Evolutionary conservation across 2,797 vertebrate species (phyloP), one percentile per base, ranked within the genome.

Genomic region (Tamandua tetradactyla): DNA sequence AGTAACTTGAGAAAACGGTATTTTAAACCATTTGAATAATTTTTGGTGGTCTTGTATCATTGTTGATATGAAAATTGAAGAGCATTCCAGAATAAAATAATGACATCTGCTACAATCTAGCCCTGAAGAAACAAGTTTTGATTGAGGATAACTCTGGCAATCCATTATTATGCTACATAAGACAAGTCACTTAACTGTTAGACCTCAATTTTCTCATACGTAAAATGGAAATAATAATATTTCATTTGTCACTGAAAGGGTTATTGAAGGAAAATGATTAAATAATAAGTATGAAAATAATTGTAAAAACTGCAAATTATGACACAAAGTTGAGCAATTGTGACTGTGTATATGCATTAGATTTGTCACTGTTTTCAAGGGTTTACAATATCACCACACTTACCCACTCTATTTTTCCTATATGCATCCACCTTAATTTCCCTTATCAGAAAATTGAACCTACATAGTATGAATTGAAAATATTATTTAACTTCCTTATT

Each of bases 1-100:
- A n/a, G n/a, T n/a, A n/a, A n/a, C 37, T 75, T 89, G 25, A 83
- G 44, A 90, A 89, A 66, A 81, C 68, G 69, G 3, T 27, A 55
- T 80, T 92, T 89, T 90, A 94, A 96, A 62, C 59, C 57, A 61
- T 66, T 52, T 30, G 49, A 91, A 87, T 47, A 76, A 37, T 83
- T 85, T 75, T 37, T 47, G 42, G 49, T n/a, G 83, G 15, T 42
- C 61, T 27, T 13, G 35, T 68, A 12, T 47, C 55, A 76, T 0
- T 40, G 3, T 81, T 42, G 27, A 35, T 55, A 42, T 78, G 6
- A 76, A 93, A 74, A 80, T 74, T 44, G 75, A 37, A 78, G 42
- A 85, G 35, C 7, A 87, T 25, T 12, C 14, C 32, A 64, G n/a
- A 61, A 55, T 85, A 61, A 69, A 68, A 32, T 42, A 78, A 74